Percentiles rank a stretch among this genome's conserved stretches.
Conservation (phyloP, 2,113 vertebrate species). For the Ceyx margarethae region DNA sequence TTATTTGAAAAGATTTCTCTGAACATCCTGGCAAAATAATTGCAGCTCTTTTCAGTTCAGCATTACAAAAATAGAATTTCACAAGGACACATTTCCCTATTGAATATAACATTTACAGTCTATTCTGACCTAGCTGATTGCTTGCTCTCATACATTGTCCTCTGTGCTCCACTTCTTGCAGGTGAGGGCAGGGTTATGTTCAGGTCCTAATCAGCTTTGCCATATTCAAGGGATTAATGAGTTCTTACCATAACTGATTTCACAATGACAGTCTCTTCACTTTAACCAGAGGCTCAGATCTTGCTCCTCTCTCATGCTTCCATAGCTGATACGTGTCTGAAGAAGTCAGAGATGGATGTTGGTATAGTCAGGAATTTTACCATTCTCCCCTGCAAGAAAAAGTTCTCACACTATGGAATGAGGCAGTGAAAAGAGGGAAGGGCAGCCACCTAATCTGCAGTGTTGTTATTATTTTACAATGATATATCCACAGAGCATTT, state of each 20-base stretch:
- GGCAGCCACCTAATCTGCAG: background rate
- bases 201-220: background rate
- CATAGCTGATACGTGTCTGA: background rate
- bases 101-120: background rate
- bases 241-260: background rate
- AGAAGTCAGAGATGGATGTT: background rate
- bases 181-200: background rate
- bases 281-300: background rate
- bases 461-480: background rate
- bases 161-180: background rate
- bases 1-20: slow-evolving; percentile 55
- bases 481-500: background rate
- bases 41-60: slow-evolving; percentile 23
- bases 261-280: background rate
- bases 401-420: background rate
- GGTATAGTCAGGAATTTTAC: background rate
- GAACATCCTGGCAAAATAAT: slow-evolving; percentile 49
- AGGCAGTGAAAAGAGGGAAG: background rate
- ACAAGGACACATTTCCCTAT: background rate
- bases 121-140: background rate
- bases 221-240: background rate
- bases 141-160: background rate
- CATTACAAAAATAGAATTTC: slow-evolving; percentile 37
- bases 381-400: background rate
- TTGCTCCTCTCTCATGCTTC: background rate